Evolutionary conservation across 1,140 invertebrate genomes (phyloP).

Genomic region (Lutraria rhynchaena): DNA sequence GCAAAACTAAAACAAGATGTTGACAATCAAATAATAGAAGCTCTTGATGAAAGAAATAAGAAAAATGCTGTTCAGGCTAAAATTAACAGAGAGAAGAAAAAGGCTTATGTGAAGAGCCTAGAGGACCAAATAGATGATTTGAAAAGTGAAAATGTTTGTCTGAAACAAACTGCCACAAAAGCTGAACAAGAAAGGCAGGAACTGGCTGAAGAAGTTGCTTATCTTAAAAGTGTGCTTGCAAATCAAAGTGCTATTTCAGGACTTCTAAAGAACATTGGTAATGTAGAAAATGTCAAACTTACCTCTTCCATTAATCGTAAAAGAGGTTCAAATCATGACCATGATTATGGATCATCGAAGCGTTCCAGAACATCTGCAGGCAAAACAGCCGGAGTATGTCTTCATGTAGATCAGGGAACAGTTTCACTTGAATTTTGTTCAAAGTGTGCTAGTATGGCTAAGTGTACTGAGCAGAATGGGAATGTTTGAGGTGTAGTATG

Average conservation of each 20-base stretch:
- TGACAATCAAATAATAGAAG: slow-evolving; percentile 63
- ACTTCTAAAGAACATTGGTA: slow-evolving; percentile 76
- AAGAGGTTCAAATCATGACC: slow-evolving; percentile 64
- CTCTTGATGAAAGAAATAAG: slow-evolving; percentile 72
- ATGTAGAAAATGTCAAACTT: slow-evolving; percentile 72
- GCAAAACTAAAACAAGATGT: slow-evolving; percentile 41
- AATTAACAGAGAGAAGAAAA: slow-evolving; percentile 79
- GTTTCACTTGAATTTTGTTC: slow-evolving; percentile 79
- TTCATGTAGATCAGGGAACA: slow-evolving; percentile 77
- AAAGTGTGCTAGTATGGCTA: slow-evolving; percentile 65
- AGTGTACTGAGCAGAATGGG: background rate
- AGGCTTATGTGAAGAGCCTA: slow-evolving; percentile 73
- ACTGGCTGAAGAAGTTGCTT: slow-evolving; percentile 74
- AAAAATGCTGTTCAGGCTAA: slow-evolving; percentile 79
- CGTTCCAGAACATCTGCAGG: background rate
- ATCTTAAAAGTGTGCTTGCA: slow-evolving; percentile 76
- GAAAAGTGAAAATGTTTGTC: slow-evolving; percentile 65
- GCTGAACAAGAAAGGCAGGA: slow-evolving; percentile 59
- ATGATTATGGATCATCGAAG: slow-evolving; percentile 64
- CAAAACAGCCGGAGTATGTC: slow-evolving; percentile 74
- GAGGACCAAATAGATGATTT: slow-evolving; percentile 71
- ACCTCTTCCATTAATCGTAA: slow-evolving; percentile 67
- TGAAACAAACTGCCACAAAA: slow-evolving; percentile 60
- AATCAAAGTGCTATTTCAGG: slow-evolving; percentile 77
- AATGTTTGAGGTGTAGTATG: background rate